phyloP scores from a whole-genome alignment of 37 sponge, comb jelly and placozoan genomes.

The Hormiphora californensis region DNA sequence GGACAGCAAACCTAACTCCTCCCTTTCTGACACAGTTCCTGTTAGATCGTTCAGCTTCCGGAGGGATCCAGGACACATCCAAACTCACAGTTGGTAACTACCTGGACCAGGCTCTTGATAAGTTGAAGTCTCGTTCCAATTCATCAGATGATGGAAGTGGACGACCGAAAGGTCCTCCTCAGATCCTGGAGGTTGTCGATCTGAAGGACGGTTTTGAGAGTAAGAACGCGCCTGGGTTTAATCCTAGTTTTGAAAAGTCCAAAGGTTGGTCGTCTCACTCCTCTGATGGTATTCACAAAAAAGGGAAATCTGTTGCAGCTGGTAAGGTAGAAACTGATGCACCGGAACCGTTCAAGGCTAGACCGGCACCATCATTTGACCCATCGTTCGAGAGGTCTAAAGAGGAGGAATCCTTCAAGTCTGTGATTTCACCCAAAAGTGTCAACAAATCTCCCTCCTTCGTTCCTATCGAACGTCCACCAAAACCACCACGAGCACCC shows the following conservation, averaged over 20 bases:
- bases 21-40: no score
- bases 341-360: not conserved
- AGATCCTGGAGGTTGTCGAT: no score
- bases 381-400: slow-evolving; percentile 15
- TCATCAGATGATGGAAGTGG: slow-evolving; percentile 11
- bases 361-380: not conserved
- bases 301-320: not conserved
- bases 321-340: not conserved
- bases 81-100: slow-evolving; percentile 3
- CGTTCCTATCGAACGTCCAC: not conserved
- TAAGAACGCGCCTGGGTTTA: no score
- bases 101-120: not conserved
- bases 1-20: no score
- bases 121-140: slow-evolving; percentile 21
- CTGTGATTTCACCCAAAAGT: not conserved
- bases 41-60: no score
- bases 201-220: no score
- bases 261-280: no score
- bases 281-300: no score
- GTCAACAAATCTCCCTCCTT: not conserved
- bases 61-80: no score
- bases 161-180: not conserved
- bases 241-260: no score
- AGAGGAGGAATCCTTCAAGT: not conserved
- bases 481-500: not conserved